Conservation (phyloP, 2,797 vertebrate genomes). For the Oreochromis grahami region DNA sequence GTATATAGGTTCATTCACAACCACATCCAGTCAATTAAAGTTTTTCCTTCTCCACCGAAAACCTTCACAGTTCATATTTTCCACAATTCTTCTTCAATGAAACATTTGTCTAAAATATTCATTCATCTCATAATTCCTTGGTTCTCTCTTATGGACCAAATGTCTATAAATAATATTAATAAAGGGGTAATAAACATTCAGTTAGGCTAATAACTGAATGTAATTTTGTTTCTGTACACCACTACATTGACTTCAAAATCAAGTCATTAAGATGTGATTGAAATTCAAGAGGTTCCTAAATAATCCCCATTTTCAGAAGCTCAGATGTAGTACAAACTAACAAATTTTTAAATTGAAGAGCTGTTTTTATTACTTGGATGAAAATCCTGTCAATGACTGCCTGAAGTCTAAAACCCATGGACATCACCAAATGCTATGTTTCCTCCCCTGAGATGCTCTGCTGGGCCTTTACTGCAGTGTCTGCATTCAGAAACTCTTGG, state of each 20-base stretch:
- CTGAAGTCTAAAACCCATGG: background rate
- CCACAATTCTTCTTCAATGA: background rate
- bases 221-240: background rate
- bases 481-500: background rate
- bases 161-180: background rate
- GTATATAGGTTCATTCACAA: slow-evolving; percentile 25
- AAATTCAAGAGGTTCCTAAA: background rate
- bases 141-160: background rate
- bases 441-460: background rate
- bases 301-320: background rate
- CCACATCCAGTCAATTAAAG: slow-evolving; percentile 14
- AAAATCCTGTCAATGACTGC: background rate
- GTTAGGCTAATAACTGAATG: background rate
- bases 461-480: background rate
- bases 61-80: background rate
- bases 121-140: background rate
- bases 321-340: background rate
- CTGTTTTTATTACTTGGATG: background rate
- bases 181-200: background rate
- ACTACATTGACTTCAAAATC: background rate
- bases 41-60: background rate
- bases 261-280: background rate
- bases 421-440: background rate
- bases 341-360: background rate
- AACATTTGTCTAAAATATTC: background rate